These are phyloP conservation scores for Dicerorhinus sumatrensis DNA, from an alignment of 2,113 vertebrate species.

Conservation along the genomic window DNA sequence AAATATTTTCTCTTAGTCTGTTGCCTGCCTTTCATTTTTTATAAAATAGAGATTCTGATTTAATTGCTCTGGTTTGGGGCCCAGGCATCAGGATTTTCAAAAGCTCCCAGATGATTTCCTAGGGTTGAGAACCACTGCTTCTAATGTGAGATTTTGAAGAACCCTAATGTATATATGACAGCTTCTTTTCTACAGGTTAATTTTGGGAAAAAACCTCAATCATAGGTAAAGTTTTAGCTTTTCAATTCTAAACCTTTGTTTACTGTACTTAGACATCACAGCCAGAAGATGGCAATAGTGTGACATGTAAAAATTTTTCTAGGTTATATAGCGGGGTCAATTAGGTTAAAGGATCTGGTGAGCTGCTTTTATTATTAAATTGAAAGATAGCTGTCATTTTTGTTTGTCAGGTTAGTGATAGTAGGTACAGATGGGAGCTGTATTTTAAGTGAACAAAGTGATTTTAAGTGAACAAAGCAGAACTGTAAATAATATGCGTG, in stretches of 20 bases:
- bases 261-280: conserved; percentile 42
- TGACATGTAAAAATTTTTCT: conserved; percentile 20
- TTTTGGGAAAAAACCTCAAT: conserved; percentile 22
- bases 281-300: conserved; percentile 77
- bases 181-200: not conserved
- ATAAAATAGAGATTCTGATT: conserved; percentile 36
- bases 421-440: not conserved
- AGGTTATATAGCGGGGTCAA: not conserved
- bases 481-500: not conserved
- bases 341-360: conserved; percentile 42
- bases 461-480: conserved; percentile 47
- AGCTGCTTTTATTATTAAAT: conserved; percentile 20
- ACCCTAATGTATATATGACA: not conserved
- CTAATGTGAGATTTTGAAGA: not conserved
- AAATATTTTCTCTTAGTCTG: conserved; percentile 44
- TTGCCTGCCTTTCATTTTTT: conserved; percentile 40
- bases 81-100: conserved; percentile 19
- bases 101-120: not conserved
- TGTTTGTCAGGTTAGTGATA: conserved; percentile 24
- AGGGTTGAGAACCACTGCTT: not conserved
- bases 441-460: conserved; percentile 45
- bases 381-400: conserved; percentile 3
- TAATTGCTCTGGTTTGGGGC: conserved; percentile 12
- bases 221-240: conserved; percentile 18
- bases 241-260: conserved; percentile 8